Evolutionary conservation across 2,113 vertebrate genomes (phyloP).

Genomic region (Archilochus colubris): DNA sequence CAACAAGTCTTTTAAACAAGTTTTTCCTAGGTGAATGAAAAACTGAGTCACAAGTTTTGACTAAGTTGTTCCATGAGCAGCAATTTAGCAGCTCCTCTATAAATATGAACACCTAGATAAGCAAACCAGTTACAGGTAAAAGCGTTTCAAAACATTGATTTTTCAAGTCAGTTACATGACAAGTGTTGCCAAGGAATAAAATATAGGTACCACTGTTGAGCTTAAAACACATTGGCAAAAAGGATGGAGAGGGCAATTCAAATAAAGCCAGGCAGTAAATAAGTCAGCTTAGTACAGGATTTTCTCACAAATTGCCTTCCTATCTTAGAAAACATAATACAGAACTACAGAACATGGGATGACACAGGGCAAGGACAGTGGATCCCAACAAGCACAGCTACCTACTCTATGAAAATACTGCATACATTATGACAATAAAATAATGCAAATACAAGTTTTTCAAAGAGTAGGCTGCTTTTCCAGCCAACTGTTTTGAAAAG

Average conservation of each 20-base stretch:
- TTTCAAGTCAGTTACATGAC: not conserved
- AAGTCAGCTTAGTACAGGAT: not conserved
- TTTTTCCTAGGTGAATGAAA: not conserved
- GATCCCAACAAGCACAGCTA: not conserved
- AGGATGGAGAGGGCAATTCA: not conserved
- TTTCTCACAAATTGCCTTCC: not conserved
- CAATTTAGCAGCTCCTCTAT: not conserved
- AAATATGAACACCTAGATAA: not conserved
- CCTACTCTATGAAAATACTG: not conserved
- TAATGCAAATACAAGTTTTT: not conserved
- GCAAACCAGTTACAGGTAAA: not conserved
- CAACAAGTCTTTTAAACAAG: not conserved
- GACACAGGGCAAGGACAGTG: not conserved
- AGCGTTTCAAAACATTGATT: not conserved
- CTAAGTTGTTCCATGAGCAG: not conserved
- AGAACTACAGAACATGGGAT: not conserved
- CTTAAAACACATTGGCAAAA: not conserved
- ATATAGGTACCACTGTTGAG: not conserved
- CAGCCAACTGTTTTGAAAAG: not conserved
- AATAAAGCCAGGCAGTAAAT: not conserved
- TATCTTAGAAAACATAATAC: not conserved
- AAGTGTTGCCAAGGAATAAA: not conserved
- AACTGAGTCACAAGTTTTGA: not conserved
- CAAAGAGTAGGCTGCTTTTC: not conserved
- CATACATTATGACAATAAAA: not conserved